Conservation (phyloP, 2,888 invertebrate genomes). For the Leucozona laternaria region DNA sequence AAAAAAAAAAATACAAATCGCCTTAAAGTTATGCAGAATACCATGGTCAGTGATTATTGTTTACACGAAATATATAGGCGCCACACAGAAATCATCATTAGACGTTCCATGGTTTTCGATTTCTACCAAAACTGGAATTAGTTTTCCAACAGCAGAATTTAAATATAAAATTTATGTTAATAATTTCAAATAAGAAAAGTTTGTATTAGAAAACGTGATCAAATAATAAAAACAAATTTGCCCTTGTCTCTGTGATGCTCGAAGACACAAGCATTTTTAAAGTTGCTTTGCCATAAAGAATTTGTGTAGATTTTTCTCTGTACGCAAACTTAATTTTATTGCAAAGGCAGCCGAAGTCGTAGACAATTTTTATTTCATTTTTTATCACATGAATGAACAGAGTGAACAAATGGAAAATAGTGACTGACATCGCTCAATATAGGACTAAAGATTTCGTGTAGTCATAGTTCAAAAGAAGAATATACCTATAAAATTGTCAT, state of each 20-base stretch:
- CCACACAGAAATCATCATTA: too few species aligned
- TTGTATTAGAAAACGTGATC: neutral
- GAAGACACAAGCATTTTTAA: neutral
- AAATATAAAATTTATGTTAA: neutral
- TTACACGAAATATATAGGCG: too few species aligned
- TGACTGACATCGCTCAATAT: conserved; percentile 3
- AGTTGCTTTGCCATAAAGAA: neutral
- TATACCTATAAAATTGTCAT: too few species aligned
- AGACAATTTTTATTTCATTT: neutral
- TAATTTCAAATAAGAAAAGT: neutral
- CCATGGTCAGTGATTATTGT: too few species aligned
- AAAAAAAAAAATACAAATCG: too few species aligned
- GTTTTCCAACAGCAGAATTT: neutral
- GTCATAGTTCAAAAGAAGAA: too few species aligned
- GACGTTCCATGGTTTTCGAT: neutral
- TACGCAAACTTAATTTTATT: neutral
- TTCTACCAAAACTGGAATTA: neutral
- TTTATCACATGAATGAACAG: neutral
- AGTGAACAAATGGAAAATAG: neutral
- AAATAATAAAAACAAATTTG: neutral
- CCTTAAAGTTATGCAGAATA: too few species aligned
- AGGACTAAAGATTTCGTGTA: neutral
- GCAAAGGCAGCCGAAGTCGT: neutral
- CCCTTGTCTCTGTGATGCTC: neutral
- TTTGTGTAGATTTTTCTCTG: neutral